Base-by-base conservation (phyloP, 2,888 invertebrate species). In the Eurytoma adleriae region DNA sequence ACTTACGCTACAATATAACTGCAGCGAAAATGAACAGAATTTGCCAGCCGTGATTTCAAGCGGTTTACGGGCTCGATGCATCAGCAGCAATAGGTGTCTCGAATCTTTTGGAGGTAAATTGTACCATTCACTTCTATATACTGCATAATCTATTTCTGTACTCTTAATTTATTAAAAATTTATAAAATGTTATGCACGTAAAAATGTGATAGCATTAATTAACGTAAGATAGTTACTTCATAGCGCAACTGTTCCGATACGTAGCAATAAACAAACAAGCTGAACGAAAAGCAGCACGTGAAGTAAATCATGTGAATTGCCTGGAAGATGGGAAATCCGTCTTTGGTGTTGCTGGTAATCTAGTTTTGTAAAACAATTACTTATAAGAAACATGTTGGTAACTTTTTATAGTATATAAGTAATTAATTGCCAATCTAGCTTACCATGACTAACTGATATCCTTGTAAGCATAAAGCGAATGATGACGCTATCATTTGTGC, bases 41-140 rank as follows among this genome's bases (percentile, higher is more conserved):
- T 88, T 88, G 4, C 86, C 87, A 4, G 88, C 88, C 0, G 86
- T 88, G 10, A 88, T 80, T 48, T 84, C 78, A 18, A 88, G 79
- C 12, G 87, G 88, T 18, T 76, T 83, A 5, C 78, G 73, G 1
- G 85, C 83, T 76, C 85, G 83, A 40, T 74, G 24, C 74, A 85
- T 84, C 18, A 88, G 78, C 18, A 87, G 81, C 12, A 86, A 30
- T 2, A 87, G 79, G 13, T 76, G 78, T 71, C 57, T 85, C 1
- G 84, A 83, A 12, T 86, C 81, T 5, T 40, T 24, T 0, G 84
- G 67, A 70, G 81, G 24, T 0, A 84, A 80, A n/a, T 84, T 83
- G 62, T 84, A 87, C 88, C 88, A 88, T 0, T 82, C 70, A 10
- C 85, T 80, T 3, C 83, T 74, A 54, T 87, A 88, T 5, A 83